A percentile compares a stretch with the other conserved stretches of the same genome.
phyloP scores from a whole-genome alignment of 2,888 invertebrate genomes.

The Trichopria drosophilae region DNA sequence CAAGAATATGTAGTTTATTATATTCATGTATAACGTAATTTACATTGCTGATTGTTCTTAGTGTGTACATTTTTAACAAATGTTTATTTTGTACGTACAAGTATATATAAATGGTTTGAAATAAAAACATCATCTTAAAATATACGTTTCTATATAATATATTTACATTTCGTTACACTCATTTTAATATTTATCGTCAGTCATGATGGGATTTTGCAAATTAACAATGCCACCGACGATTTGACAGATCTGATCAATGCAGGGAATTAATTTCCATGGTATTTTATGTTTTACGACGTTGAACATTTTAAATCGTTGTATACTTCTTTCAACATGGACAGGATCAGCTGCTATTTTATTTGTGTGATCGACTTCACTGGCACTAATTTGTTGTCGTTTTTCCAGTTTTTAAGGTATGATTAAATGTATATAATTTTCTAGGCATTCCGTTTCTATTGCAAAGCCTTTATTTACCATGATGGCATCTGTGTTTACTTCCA shows the following conservation, averaged over 20 bases:
- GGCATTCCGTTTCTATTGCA: slow-evolving; percentile 14
- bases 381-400: slow-evolving; percentile 9
- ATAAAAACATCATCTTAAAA: too few species aligned
- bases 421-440: neutral
- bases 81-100: too few species aligned
- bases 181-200: slow-evolving; percentile 7
- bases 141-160: too few species aligned
- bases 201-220: slow-evolving; percentile 9
- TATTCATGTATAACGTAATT: too few species aligned
- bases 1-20: too few species aligned
- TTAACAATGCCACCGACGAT: slow-evolving; percentile 15
- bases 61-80: too few species aligned
- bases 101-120: too few species aligned
- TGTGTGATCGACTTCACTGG: slow-evolving; percentile 1
- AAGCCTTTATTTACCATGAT: slow-evolving; percentile 25
- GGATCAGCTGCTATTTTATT: slow-evolving; percentile 14
- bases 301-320: slow-evolving; percentile 17
- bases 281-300: slow-evolving; percentile 9
- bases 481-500: slow-evolving; percentile 13
- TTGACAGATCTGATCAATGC: slow-evolving; percentile 11
- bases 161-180: too few species aligned
- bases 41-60: too few species aligned
- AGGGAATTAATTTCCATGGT: slow-evolving; percentile 11
- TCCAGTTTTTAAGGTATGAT: slow-evolving; percentile 15
- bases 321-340: slow-evolving; percentile 17